A percentile compares a stretch with the other conserved stretches of the same genome.
Conservation (phyloP, 1,140 invertebrate species). For the Pararge aegeria region DNA sequence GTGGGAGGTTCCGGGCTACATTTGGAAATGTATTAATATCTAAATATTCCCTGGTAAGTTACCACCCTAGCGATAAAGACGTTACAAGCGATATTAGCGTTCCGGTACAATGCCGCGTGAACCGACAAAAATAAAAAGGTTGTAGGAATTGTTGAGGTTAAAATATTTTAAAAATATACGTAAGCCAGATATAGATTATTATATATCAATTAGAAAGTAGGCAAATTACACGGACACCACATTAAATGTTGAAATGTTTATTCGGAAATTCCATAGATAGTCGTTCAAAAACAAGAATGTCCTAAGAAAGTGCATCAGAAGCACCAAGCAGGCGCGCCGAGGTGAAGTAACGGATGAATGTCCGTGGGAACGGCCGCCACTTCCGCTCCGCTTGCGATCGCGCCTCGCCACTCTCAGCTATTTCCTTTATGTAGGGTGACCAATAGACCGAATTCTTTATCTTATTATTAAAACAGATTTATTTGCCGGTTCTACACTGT, state of each 20-base stretch:
- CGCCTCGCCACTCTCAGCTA: conserved; percentile 63
- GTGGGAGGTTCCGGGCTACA: too few species aligned
- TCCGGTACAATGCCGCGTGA: too few species aligned
- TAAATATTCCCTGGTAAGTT: too few species aligned
- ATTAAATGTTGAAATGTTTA: not conserved
- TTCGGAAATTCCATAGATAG: conserved; percentile 13
- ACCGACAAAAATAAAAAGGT: too few species aligned
- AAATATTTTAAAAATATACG: too few species aligned
- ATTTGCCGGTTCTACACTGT: too few species aligned
- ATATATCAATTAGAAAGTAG: not conserved
- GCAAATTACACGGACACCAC: not conserved
- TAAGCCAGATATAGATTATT: too few species aligned
- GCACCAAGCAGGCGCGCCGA: conserved; percentile 30
- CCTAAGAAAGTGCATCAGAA: conserved; percentile 30
- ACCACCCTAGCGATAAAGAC: too few species aligned
- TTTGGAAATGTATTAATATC: too few species aligned
- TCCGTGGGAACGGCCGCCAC: conserved; percentile 75
- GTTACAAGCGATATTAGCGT: too few species aligned
- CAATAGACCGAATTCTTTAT: conserved; percentile 13
- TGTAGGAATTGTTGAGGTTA: too few species aligned
- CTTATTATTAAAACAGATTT: too few species aligned
- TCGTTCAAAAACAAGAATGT: conserved; percentile 12
- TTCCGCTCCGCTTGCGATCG: conserved; percentile 51
- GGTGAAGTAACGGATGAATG: conserved; percentile 76
- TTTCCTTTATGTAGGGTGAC: conserved; percentile 72